phyloP scores from a whole-genome alignment of 2,113 vertebrate species.

The Ictalurus punctatus region DNA sequence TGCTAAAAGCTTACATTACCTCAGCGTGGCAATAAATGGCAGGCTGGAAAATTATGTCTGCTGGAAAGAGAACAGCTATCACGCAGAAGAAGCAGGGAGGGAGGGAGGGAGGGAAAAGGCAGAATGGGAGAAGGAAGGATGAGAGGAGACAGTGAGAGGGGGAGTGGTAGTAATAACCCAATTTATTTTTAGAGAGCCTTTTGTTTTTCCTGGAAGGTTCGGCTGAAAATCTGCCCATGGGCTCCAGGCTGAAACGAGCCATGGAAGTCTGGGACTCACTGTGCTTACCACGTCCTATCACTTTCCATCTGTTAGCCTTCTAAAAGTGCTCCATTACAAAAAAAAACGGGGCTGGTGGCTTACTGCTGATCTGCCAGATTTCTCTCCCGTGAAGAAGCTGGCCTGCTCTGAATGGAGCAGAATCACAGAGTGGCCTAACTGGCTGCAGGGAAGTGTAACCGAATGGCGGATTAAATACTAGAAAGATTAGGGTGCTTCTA shows the following conservation, averaged over 20 bases:
- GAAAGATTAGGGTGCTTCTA: constrained; percentile 32
- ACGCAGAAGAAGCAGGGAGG: not conserved
- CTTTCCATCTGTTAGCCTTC: constrained; percentile 44
- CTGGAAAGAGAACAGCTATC: constrained; percentile 36
- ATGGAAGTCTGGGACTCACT: constrained; percentile 52
- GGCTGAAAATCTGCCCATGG: constrained; percentile 49
- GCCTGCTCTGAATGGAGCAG: constrained; percentile 38
- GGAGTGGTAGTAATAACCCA: constrained; percentile 49
- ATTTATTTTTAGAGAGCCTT: constrained; percentile 59
- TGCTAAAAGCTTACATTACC: constrained; percentile 33
- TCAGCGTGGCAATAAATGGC: constrained; percentile 37
- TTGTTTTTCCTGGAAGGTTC: constrained; percentile 57
- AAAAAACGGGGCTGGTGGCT: constrained; percentile 36
- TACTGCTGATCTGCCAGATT: constrained; percentile 46
- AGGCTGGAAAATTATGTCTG: constrained; percentile 37
- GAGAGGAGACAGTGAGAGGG: constrained; percentile 33
- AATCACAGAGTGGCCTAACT: constrained; percentile 43
- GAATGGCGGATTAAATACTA: constrained; percentile 44
- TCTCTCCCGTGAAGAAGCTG: constrained; percentile 43
- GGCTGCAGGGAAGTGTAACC: constrained; percentile 36
- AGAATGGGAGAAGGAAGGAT: constrained; percentile 30
- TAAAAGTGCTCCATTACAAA: constrained; percentile 50
- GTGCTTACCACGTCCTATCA: constrained; percentile 45
- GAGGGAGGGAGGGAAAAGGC: constrained; percentile 3
- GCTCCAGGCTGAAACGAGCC: constrained; percentile 46